Base-by-base conservation (phyloP, 2,797 vertebrate genomes). In the Gobionotothen gibberifrons region DNA sequence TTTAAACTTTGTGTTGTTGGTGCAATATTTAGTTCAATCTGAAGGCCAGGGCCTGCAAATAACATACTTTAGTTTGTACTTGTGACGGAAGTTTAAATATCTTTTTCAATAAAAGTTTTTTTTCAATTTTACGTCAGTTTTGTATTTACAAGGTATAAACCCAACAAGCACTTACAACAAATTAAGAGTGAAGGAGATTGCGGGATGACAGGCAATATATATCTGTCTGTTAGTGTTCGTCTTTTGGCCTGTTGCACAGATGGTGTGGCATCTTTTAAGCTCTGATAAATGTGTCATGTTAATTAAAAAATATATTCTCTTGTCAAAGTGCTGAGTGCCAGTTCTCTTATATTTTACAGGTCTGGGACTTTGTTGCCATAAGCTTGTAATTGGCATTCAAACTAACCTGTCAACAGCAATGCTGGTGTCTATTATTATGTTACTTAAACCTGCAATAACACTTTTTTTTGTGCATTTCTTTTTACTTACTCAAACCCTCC, bases 361-460 rank as follows among this genome's bases (percentile, higher is more conserved):
- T 43, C 57, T 49, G 51, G 21, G 10, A 19, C n/a, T 51, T 15
- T 5, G 15, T 36, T 40, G 65, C 53, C 52, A 42, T 58, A 48
- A 17, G 36, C 3, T 39, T 26, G 61, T 66, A 56, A 56, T 65
- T 76, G 43, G 43, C 49, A 19, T 62, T 51, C 39, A 71, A n/a
- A 71, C 47, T 36, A 52, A 53, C 40, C 17, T 3, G 43, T 14
- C 43, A 61, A 40, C 52, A 29, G 17, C 22, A 36, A 10, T 39
- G 22, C 12, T 46, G 16, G 21, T 11, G 11, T 66, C 39, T 40
- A 40, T 15, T 15, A n/a, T 47, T 8, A 19, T 17, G 19, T 48
- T 15, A 39, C 12, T 19, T n/a, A 29, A 22, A 49, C 32, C 10
- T 19, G 21, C 8, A 4, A 48, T 14, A 29, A 40, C 9, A 16